Conservation (phyloP, 2,113 vertebrate genomes). For the Laticauda laticaudata region DNA sequence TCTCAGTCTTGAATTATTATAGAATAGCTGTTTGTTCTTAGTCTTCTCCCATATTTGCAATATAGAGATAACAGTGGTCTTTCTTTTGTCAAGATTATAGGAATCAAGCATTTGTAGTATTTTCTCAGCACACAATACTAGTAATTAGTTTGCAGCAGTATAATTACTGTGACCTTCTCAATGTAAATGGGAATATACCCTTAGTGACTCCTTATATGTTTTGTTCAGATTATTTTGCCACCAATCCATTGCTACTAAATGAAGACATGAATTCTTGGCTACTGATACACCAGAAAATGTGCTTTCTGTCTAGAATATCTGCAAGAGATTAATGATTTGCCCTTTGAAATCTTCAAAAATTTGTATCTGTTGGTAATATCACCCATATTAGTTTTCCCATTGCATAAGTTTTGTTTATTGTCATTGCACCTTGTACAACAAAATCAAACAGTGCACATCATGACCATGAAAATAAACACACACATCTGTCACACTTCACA, state of each 20-base stretch:
- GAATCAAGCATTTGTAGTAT: neutral
- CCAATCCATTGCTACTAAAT: neutral
- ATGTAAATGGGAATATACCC: neutral
- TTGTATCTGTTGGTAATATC: neutral
- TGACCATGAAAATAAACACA: too few species aligned
- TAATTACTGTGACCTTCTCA: neutral
- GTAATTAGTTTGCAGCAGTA: neutral
- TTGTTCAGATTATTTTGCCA: neutral
- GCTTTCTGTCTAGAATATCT: neutral
- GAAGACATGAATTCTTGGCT: neutral
- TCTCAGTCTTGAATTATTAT: neutral
- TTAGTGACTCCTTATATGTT: neutral
- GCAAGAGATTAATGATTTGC: neutral
- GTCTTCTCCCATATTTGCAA: neutral
- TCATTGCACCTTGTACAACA: too few species aligned
- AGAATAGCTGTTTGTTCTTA: neutral
- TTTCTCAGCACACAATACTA: neutral
- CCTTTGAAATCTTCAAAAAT: neutral
- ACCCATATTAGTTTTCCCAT: neutral
- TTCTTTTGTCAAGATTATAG: neutral
- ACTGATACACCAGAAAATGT: neutral
- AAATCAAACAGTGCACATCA: too few species aligned
- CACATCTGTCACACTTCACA: too few species aligned
- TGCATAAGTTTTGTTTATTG: too few species aligned
- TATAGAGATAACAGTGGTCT: neutral